Evolutionary conservation across 2,797 vertebrate species (phyloP), one percentile per base, ranked within the genome.

Genomic region (Iguana delicatissima): DNA sequence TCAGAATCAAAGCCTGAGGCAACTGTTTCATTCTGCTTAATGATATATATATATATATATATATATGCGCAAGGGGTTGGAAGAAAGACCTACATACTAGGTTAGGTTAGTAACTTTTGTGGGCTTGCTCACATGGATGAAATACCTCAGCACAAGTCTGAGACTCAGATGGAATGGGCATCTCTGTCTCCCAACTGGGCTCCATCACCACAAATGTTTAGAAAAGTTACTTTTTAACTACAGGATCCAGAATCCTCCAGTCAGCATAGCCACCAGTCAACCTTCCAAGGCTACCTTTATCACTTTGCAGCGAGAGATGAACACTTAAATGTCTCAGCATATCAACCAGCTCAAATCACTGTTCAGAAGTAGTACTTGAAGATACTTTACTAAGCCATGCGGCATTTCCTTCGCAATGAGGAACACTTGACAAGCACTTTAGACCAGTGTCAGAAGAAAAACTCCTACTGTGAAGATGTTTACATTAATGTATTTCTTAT

Each of bases 391-490:
- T 50, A 80, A 50, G 18, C 46, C 20, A 24, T 26, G 42, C 35
- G 42, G 55, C 29, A 24, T 83, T 50, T 24, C 38, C 42, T 22
- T 73, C 77, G 7, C 55, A 64, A 20, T 35, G 42, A 84, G 55
- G 22, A 84, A 12, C 13, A 8, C n/a, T 26, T 55, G 29, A 77
- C 24, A 80, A 79, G 18, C 32, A 64, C 26, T 87, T 80, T 50
- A 29, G 42, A 80, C 24, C 46, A 20, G 52, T 13, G 69, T 79
- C 73, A 52, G 79, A 29, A 55, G 59, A 77, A 84, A 52, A 67
- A 79, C 3, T 12, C n/a, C n/a, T 55, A 46, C 29, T 89, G 57
- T 79, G 88, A 84, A 55, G 10, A 77, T 64, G 83, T 89, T 67
- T 85, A 67, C 50, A 79, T 85, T 38, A 87, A 80, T 22, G 69